These are phyloP conservation scores for Athrips mouffetella DNA, from an alignment of 2,888 invertebrate genomes.

Conservation along the genomic window DNA sequence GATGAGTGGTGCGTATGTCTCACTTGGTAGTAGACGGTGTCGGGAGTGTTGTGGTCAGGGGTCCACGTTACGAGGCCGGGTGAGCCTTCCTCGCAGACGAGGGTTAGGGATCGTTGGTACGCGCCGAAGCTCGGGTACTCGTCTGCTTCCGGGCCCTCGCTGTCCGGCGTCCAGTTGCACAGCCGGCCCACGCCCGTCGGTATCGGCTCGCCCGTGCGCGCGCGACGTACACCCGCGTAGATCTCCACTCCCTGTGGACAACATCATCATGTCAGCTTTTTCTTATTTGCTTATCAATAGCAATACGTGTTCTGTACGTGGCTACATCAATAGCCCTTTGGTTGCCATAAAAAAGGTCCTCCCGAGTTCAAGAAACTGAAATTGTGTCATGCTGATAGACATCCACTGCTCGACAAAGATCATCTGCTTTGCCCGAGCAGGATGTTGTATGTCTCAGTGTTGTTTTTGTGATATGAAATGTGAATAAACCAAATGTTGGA, in stretches of 20 bases:
- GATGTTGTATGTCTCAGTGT: no score
- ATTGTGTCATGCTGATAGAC: no score
- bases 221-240: constrained; percentile 87
- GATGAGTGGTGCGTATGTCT: constrained; percentile 8
- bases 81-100: constrained; percentile 90
- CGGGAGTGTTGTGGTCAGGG: constrained; percentile 90
- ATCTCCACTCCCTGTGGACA: constrained; percentile 83
- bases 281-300: no score
- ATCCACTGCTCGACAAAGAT: no score
- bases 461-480: no score
- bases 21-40: constrained; percentile 95
- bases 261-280: neutral
- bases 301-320: no score
- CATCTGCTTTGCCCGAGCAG: no score
- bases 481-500: no score
- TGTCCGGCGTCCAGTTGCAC: constrained; percentile 92
- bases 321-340: no score
- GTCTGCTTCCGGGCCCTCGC: constrained; percentile 84
- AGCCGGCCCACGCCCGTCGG: constrained; percentile 90
- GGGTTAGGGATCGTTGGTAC: constrained; percentile 89
- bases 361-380: no score
- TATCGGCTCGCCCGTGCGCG: constrained; percentile 81
- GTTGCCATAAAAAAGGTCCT: no score
- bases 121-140: constrained; percentile 93
- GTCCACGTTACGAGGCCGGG: constrained; percentile 93